Base-by-base conservation (phyloP, 2,797 vertebrate genomes). In the Merluccius polli region DNA sequence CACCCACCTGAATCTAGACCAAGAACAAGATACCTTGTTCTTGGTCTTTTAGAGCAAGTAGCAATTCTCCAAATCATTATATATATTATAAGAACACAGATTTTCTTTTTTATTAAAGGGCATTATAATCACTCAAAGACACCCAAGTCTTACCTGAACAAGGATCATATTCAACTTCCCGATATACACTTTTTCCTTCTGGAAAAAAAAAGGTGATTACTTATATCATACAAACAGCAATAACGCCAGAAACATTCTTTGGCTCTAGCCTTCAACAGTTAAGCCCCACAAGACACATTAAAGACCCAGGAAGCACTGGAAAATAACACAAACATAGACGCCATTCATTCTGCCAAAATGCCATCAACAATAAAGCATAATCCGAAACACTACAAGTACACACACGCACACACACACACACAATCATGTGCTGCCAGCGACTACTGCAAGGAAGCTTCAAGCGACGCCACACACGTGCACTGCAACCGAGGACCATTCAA, bases 131-230 rank as follows among this genome's bases (percentile, higher is more conserved):
- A 69, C 31, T 69, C 30, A 32, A 29, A 31, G 24, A 35, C 30
- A 72, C 1, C 52, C 4, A 81, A 44, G 44, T 3, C 92, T 93
- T 91, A 99, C 98, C 96, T 99, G 98, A 88, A 99, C 98, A 86
- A 99, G 95, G 92, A 99, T 99, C 98, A 99, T 99, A 90, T 99
- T 99, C 85, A 99, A 92, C 87, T 99, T 99, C 75, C 98, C 97
- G 88, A 99, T 99, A 90, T 99, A 99, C 41, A 99, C 97, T 84
- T 99, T 99, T 88, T 99, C 98, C 92, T 99, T 99, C 98, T 99
- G 83, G 38, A 87, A 82, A 76, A 32, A 15, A 76, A 85, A 87
- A 76, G 27, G 74, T 70, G 3, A 44, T 4, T 9, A 48, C 24
- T 35, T 18, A 11, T 16, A 71, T 35, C 13, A 11, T 16, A 71